Percentiles rank a stretch among this genome's conserved stretches.
These are phyloP conservation scores for Eublepharis macularius DNA, from an alignment of 2,113 vertebrate species.

Conservation along the genomic window DNA sequence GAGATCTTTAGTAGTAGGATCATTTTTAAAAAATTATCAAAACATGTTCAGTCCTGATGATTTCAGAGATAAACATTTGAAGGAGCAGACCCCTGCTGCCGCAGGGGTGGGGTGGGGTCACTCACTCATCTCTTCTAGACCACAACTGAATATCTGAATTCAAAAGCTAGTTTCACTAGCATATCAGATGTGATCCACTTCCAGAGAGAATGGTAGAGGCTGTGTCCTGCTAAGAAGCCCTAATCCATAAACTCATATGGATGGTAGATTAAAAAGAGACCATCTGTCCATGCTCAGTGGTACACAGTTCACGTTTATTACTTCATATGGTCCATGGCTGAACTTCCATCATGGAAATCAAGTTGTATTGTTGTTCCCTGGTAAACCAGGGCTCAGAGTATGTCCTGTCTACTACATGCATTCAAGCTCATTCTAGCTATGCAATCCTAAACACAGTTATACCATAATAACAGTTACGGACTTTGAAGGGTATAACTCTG, in stretches of 20 bases:
- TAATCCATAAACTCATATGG: neutral
- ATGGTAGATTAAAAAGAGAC: neutral
- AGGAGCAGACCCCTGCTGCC: neutral
- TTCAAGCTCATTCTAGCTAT: neutral
- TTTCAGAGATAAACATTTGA: neutral
- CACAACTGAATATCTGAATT: neutral
- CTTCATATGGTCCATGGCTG: neutral
- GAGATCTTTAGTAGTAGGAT: neutral
- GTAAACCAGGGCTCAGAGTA: neutral
- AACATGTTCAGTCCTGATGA: neutral
- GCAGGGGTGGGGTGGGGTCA: neutral
- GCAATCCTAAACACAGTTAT: no score
- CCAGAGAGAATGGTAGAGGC: neutral
- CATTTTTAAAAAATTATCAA: neutral
- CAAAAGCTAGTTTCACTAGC: neutral
- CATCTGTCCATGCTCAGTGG: neutral
- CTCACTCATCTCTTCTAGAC: neutral
- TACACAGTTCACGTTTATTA: neutral
- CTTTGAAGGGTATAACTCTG: no score
- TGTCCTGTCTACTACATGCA: neutral
- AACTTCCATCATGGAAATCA: neutral
- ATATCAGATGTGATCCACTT: neutral
- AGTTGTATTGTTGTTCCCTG: neutral
- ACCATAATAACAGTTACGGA: neutral
- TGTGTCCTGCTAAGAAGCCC: neutral